Conservation (phyloP, 2,797 vertebrate genomes). For the Enteromius fasciolatus region DNA sequence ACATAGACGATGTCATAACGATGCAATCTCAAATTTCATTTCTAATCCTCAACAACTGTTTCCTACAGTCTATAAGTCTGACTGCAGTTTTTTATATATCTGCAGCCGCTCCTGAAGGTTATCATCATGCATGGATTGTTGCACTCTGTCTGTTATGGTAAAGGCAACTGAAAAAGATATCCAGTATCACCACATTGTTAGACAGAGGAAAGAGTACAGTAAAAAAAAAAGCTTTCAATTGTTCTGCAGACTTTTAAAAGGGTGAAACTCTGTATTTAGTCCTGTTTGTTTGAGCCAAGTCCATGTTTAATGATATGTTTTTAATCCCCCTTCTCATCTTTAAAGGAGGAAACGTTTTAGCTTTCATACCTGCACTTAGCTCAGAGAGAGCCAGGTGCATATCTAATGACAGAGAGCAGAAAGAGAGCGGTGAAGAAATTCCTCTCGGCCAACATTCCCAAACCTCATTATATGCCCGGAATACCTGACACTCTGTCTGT, state of each 20-base stretch:
- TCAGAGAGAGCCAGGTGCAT: conserved; percentile 49
- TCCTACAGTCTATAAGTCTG: conserved; percentile 6
- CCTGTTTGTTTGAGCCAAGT: conserved; percentile 61
- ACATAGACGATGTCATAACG: conserved; percentile 25
- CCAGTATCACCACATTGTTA: conserved; percentile 20
- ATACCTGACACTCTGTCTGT: conserved; percentile 43
- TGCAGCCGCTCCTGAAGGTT: not conserved
- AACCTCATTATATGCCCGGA: conserved; percentile 42
- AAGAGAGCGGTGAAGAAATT: conserved; percentile 44
- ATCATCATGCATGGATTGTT: conserved; percentile 23
- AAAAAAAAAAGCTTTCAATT: conserved; percentile 35
- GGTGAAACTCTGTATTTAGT: conserved; percentile 40
- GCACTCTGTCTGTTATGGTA: conserved; percentile 23
- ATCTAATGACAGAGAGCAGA: conserved; percentile 47
- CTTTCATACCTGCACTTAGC: conserved; percentile 45
- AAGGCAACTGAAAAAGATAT: conserved; percentile 43
- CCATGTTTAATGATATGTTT: conserved; percentile 63
- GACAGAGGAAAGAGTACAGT: not conserved
- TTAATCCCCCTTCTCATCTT: conserved; percentile 63
- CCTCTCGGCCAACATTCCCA: conserved; percentile 51
- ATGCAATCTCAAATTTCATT: conserved; percentile 28
- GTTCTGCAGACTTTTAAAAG: conserved; percentile 38
- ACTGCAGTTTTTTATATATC: conserved; percentile 18
- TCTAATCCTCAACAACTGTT: conserved; percentile 36
- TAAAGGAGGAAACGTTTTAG: conserved; percentile 41